phyloP scores from a whole-genome alignment of 1,140 invertebrate species.

The Rhopalosiphum padi region DNA sequence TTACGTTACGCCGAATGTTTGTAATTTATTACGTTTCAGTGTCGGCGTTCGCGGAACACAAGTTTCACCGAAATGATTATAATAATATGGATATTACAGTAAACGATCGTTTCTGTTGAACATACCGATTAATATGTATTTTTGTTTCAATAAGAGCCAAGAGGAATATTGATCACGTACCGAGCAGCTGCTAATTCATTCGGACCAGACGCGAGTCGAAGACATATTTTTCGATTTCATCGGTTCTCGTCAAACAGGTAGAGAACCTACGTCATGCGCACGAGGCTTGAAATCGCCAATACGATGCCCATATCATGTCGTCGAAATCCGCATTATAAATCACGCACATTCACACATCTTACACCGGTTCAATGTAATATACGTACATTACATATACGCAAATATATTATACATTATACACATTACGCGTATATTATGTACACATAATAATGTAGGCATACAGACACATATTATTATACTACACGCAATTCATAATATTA shows the following conservation, averaged over 20 bases:
- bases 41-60: neutral
- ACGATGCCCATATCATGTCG: neutral
- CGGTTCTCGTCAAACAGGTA: slow-evolving; percentile 6
- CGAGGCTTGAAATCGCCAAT: neutral
- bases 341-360: neutral
- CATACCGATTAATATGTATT: neutral
- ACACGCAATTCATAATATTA: neutral
- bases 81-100: neutral
- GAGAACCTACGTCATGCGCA: neutral
- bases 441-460: neutral
- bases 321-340: neutral
- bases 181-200: neutral
- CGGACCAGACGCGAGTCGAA: neutral
- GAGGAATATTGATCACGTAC: neutral
- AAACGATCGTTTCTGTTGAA: slow-evolving; percentile 5
- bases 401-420: neutral
- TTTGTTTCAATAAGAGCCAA: neutral
- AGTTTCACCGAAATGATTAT: slow-evolving; percentile 8
- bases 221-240: neutral
- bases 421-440: neutral
- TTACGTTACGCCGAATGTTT: neutral
- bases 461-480: neutral
- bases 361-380: neutral
- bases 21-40: neutral
- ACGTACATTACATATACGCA: too few relatives aligned